phyloP scores from a whole-genome alignment of 2,888 invertebrate genomes.

The Catocala fraxini region DNA sequence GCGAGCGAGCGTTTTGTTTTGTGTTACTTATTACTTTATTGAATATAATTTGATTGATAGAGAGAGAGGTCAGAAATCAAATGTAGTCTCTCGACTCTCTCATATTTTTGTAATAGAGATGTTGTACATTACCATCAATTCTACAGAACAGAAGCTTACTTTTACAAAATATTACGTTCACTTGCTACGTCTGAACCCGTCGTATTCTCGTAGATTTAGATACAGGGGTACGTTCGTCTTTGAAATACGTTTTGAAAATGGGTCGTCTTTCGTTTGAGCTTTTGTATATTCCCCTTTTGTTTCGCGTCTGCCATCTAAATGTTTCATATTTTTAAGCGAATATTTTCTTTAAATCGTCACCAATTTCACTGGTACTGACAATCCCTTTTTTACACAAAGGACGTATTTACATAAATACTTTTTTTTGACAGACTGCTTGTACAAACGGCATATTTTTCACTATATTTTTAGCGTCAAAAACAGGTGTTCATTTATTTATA shows the following conservation, averaged over 20 bases:
- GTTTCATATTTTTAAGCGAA: slow-evolving; percentile 49
- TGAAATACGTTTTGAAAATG: slow-evolving; percentile 51
- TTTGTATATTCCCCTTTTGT: slow-evolving; percentile 45
- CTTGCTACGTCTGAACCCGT: slow-evolving; percentile 29
- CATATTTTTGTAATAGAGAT: no score
- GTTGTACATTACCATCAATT: no score
- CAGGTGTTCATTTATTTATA: slow-evolving; percentile 32
- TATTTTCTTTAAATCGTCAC: slow-evolving; percentile 24
- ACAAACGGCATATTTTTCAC: slow-evolving; percentile 23
- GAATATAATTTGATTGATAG: no score
- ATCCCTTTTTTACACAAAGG: slow-evolving; percentile 23
- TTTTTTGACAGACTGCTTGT: slow-evolving; percentile 17
- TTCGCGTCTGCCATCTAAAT: slow-evolving; percentile 29
- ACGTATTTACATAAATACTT: slow-evolving; percentile 36
- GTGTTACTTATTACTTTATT: no score
- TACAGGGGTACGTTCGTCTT: slow-evolving; percentile 39
- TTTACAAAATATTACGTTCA: background rate
- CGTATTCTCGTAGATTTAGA: slow-evolving; percentile 41
- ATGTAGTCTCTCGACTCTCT: no score
- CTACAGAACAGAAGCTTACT: no score
- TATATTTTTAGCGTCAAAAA: slow-evolving; percentile 17
- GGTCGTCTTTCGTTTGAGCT: slow-evolving; percentile 49
- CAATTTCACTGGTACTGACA: slow-evolving; percentile 18
- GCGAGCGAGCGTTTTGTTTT: no score
- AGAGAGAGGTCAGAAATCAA: no score